Evolutionary conservation across 2,888 invertebrate species (phyloP), one percentile per base, ranked within the genome.

Genomic region (Apomyelois bistriatella): DNA sequence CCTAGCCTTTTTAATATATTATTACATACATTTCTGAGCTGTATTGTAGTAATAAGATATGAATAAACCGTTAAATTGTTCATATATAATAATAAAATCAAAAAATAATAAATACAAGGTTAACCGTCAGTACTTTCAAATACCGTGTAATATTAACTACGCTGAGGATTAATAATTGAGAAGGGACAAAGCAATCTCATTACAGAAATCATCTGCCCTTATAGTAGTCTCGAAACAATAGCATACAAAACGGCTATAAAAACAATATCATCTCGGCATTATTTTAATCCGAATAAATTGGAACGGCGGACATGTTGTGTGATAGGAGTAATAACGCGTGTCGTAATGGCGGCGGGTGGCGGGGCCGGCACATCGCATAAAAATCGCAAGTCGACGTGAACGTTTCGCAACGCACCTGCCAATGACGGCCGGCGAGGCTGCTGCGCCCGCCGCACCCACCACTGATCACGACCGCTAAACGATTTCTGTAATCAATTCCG

Each of bases 341-440:
- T 76, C 74, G 82, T 79, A 84, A 85, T 80, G 81, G 79, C 82
- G 72, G 71, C 30, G 32, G 46, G 32, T 46, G 30, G 43, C 30
- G 30, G 43, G 13, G 9, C 61, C 76, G 70, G 72, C 67, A 68
- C 70, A 69, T 74, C 65, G 72, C 71, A 77, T 83, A 82, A 85
- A 82, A 85, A 82, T 85, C 70, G 76, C 77, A 76, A 71, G 78
- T 70, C 74, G 79, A 74, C 76, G 22, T 22, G 22, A 22, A 22
- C 22, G 74, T 81, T 79, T 81, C 72, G 74, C 77, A 79, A 78
- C 74, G 70, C 79, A 83, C 82, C 82, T 82, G 82, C 76, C 73
- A 52, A 28, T 35, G 47, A 37, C 41, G 41, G 40, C 30, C 49
- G 54, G 48, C 56, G 59, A 54, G 42, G 43, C 53, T 51, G 55